phyloP scores from a whole-genome alignment of 2,113 vertebrate species.

The Hydropotes inermis region DNA sequence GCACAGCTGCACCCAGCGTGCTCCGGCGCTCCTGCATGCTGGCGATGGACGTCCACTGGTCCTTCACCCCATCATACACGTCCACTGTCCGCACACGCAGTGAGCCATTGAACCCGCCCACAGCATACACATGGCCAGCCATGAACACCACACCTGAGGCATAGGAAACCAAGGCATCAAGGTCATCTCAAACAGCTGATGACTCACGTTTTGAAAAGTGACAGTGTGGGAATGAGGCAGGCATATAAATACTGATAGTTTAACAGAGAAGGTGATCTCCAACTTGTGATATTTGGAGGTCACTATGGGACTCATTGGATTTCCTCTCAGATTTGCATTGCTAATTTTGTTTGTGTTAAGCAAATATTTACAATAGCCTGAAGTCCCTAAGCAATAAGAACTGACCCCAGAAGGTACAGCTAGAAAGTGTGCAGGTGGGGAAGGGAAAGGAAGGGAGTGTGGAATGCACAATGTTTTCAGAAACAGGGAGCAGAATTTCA shows the following conservation, averaged over 20 bases:
- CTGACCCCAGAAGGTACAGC: neutral
- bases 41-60: constrained; percentile 92
- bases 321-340: neutral
- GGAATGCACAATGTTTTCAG: neutral
- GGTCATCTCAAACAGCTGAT: neutral
- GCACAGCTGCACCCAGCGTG: constrained; percentile 91
- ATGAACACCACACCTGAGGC: constrained; percentile 92
- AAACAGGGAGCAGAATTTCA: neutral
- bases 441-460: neutral
- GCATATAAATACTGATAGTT: neutral
- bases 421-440: neutral
- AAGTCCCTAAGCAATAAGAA: neutral
- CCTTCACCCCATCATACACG: constrained; percentile 89
- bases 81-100: constrained; percentile 94
- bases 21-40: constrained; percentile 98
- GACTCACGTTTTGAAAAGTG: neutral
- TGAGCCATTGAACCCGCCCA: constrained; percentile 95
- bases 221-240: neutral
- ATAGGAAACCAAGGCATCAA: constrained; percentile 9
- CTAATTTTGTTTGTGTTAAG: neutral
- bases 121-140: constrained; percentile 91
- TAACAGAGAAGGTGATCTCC: neutral
- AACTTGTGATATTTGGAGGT: neutral
- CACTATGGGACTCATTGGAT: neutral
- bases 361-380: neutral